Evolutionary conservation across 2,888 invertebrate species (phyloP).

Genomic region (Sturmia bella): DNA sequence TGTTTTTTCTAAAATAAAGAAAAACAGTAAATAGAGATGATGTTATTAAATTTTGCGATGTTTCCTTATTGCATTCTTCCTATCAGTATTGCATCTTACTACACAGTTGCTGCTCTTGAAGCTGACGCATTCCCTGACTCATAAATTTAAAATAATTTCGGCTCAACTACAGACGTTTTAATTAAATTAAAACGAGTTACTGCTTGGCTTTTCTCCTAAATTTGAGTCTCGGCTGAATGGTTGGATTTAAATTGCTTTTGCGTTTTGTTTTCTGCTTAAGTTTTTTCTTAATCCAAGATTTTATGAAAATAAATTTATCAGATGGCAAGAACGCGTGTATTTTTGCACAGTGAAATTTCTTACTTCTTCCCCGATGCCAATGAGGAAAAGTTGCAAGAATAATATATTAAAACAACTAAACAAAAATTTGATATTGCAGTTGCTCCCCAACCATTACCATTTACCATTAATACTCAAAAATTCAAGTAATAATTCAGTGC

Average conservation of each 20-base stretch:
- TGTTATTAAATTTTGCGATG: not conserved
- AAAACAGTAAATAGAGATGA: not conserved
- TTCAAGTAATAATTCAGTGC: too few species aligned
- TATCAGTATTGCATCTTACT: constrained; percentile 37
- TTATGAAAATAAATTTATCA: constrained; percentile 58
- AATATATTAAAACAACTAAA: too few species aligned
- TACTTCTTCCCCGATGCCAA: too few species aligned
- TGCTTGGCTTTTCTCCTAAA: constrained; percentile 53
- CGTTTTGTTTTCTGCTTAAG: not conserved
- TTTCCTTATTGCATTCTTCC: constrained; percentile 1
- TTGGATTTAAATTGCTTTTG: not conserved
- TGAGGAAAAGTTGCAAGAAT: too few species aligned
- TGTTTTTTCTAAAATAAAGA: too few species aligned
- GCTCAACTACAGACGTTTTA: constrained; percentile 77
- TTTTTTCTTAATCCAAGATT: constrained; percentile 8
- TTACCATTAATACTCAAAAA: too few species aligned
- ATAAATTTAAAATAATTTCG: constrained; percentile 73
- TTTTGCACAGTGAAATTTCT: constrained; percentile 1
- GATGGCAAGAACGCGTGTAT: constrained; percentile 37
- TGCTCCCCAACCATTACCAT: too few species aligned
- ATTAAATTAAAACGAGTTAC: constrained; percentile 74
- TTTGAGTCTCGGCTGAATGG: constrained; percentile 58
- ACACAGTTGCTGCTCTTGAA: constrained; percentile 42
- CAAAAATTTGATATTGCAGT: too few species aligned
- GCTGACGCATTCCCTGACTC: constrained; percentile 61